Percentiles rank a stretch among this genome's conserved stretches.
phyloP scores from a whole-genome alignment of 2,113 vertebrate genomes.

The Pseudonaja textilis region DNA sequence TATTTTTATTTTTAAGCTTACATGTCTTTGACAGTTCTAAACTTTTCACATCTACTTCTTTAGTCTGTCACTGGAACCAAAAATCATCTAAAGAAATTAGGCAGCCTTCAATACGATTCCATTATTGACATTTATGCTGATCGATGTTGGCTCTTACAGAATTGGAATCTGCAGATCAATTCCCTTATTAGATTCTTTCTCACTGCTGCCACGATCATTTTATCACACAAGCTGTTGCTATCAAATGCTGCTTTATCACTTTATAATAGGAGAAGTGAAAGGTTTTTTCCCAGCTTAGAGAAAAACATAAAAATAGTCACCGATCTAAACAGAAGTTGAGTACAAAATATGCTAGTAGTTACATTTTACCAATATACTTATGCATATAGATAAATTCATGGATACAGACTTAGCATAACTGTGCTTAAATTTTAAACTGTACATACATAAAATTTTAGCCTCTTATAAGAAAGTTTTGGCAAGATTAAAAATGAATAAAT shows the following conservation, averaged over 20 bases:
- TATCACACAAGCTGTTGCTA: slow-evolving; percentile 68
- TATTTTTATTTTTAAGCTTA: neutral
- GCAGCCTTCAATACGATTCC: slow-evolving; percentile 61
- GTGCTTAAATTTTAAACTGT: neutral
- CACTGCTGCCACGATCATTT: slow-evolving; percentile 72
- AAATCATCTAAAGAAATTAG: slow-evolving; percentile 72
- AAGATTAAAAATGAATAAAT: neutral
- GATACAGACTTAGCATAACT: neutral
- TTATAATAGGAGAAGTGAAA: slow-evolving; percentile 66
- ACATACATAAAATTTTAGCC: neutral
- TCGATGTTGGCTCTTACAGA: slow-evolving; percentile 74
- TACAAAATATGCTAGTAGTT: slow-evolving; percentile 47
- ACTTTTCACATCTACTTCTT: slow-evolving; percentile 67
- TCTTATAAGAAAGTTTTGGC: neutral
- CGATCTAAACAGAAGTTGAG: slow-evolving; percentile 50
- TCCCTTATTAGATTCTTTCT: slow-evolving; percentile 76
- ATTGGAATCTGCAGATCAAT: slow-evolving; percentile 78
- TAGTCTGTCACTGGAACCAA: slow-evolving; percentile 51
- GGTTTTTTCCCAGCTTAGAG: slow-evolving; percentile 56
- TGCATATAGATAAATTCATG: neutral
- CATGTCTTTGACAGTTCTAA: slow-evolving; percentile 47
- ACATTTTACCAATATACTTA: slow-evolving; percentile 22
- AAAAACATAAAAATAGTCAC: slow-evolving; percentile 56
- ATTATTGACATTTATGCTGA: slow-evolving; percentile 76
- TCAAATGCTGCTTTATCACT: slow-evolving; percentile 72